Evolutionary conservation across 2,113 vertebrate species (phyloP), one percentile per base, ranked within the genome.

Genomic region (Podilymbus podiceps): DNA sequence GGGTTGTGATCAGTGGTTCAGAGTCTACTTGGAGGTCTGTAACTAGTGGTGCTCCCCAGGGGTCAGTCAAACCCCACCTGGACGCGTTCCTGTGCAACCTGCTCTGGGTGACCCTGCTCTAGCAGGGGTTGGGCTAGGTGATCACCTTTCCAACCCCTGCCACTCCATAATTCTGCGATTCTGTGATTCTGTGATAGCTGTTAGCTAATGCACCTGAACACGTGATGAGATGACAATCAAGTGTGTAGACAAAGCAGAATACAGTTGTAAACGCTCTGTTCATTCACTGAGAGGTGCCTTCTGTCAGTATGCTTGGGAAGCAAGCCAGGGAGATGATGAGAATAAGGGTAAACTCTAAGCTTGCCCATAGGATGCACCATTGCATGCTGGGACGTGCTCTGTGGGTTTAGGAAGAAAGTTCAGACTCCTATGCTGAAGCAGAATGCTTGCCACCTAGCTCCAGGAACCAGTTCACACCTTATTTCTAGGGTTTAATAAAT

Each of bases 161-260:
- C 38, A 38, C 38, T 38, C 38, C 38, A 38, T 38, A 9, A 38
- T 46, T 46, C 44, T 46, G 16, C 16, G 44, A 46, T 46, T 46
- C 44, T 46, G 16, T 46, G 44, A 46, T 46, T 78, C 52, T 24
- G 24, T 42, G n/a, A 24, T 11, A 52, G 15, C 27, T 60, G 23
- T 33, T 76, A 38, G 33, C 21, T 64, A 60, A 38, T 0, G 1
- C 22, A 33, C 30, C 14, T 33, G 8, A 67, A 8, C 0, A 0
- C 28, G 63, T 47, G 8, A 7, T 52, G 44, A 50, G 38, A 59
- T 47, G 22, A 30, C 27, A 46, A 1, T 27, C 0, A 0, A 59
- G 15, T 12, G 5, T 71, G 38, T 47, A 73, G 60, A 50, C 19
- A n/a, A 77, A 42, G 19, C 31, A 76, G n/a, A 74, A 22, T 25